Conservation (phyloP, 2,888 invertebrate genomes). For the Hydrotaea cyrtoneurina region DNA sequence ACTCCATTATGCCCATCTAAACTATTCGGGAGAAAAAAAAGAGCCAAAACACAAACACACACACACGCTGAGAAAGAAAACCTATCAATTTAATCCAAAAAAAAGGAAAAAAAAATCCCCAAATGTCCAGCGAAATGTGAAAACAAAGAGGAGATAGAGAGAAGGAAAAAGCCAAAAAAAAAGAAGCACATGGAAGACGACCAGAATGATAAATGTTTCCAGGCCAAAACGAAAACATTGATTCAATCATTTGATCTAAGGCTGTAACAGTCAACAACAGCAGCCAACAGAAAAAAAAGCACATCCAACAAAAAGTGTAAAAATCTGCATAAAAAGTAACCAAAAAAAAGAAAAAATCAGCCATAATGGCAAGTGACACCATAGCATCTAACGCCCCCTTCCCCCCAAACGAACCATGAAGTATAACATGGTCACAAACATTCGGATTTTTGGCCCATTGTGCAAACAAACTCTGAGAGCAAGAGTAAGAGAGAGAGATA, state of each 20-base stretch:
- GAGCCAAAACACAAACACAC: background rate
- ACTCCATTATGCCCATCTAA: background rate
- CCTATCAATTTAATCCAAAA: background rate
- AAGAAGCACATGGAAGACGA: background rate
- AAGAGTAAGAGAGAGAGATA: background rate
- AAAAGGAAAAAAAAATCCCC: too few relatives aligned
- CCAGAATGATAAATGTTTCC: background rate
- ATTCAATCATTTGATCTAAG: conserved; percentile 6
- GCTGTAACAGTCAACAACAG: conserved; percentile 1
- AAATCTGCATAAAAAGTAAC: conserved; percentile 20
- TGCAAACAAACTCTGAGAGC: background rate
- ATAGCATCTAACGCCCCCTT: background rate
- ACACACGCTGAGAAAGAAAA: too few relatives aligned
- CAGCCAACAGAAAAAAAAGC: background rate
- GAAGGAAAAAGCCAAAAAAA: background rate
- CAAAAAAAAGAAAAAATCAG: background rate
- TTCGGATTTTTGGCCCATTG: background rate
- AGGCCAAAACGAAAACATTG: background rate
- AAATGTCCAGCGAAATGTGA: background rate
- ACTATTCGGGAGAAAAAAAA: background rate
- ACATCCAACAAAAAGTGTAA: background rate
- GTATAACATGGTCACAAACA: background rate
- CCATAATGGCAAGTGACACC: conserved; percentile 10
- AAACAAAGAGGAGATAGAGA: background rate
- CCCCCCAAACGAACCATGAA: background rate